phyloP scores from a whole-genome alignment of 2,113 vertebrate species.

The Cromileptes altivelis region DNA sequence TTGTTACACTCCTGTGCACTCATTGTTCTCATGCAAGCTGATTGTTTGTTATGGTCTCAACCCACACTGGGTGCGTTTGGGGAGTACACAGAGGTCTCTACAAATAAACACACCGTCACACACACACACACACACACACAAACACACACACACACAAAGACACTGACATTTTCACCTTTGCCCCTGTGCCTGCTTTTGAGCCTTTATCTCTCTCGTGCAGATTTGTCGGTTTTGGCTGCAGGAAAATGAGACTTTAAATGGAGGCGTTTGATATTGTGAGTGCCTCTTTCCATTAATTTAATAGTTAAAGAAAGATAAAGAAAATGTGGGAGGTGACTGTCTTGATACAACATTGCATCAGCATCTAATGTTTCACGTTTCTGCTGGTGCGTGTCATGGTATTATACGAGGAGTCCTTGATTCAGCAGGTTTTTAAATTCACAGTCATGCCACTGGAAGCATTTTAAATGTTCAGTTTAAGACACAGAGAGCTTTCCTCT shows the following conservation, averaged over 20 bases:
- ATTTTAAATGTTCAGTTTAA: slow-evolving; percentile 38
- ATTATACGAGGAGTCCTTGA: background rate
- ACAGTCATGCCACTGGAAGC: slow-evolving; percentile 15
- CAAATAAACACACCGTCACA: slow-evolving; percentile 63
- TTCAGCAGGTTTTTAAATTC: slow-evolving; percentile 31
- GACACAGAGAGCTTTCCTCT: slow-evolving; percentile 59
- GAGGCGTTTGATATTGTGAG: slow-evolving; percentile 3
- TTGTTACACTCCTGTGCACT: slow-evolving; percentile 21
- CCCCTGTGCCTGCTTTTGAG: slow-evolving; percentile 26
- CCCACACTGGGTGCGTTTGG: slow-evolving; percentile 55
- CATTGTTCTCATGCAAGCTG: slow-evolving; percentile 57
- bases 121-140: slow-evolving; percentile 41
- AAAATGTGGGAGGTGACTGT: background rate
- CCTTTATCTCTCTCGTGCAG: slow-evolving; percentile 61
- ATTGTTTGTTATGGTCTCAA: slow-evolving; percentile 68
- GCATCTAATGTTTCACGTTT: slow-evolving; percentile 8
- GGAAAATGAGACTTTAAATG: slow-evolving; percentile 31
- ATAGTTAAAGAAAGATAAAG: background rate
- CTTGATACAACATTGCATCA: slow-evolving; percentile 44
- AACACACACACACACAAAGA: background rate
- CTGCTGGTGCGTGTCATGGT: background rate
- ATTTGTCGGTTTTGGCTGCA: slow-evolving; percentile 39
- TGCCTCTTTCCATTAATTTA: slow-evolving; percentile 37
- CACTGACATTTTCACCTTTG: slow-evolving; percentile 64
- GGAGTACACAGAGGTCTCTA: slow-evolving; percentile 68